phyloP scores from a whole-genome alignment of 2,113 vertebrate species.

The Hiodon alosoides region DNA sequence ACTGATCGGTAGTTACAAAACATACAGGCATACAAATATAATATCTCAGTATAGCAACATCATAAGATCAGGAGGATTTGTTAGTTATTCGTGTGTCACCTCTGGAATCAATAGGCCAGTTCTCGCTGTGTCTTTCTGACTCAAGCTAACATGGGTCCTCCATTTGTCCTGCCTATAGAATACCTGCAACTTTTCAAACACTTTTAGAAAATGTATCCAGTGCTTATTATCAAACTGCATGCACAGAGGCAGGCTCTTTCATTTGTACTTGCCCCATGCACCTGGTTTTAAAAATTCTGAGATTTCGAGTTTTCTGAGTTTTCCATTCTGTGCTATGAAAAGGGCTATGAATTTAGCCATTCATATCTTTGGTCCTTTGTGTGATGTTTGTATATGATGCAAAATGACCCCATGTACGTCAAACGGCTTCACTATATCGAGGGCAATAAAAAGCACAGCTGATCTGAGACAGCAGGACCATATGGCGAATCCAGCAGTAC shows the following conservation, averaged over 20 bases:
- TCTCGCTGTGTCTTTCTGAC: neutral
- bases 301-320: too few species aligned
- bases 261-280: neutral
- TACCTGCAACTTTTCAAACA: too few species aligned
- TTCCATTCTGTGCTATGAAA: neutral
- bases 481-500: neutral
- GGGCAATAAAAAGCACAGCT: neutral
- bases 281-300: neutral
- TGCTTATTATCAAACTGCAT: neutral
- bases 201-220: neutral
- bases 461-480: constrained; percentile 6
- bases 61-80: neutral
- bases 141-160: neutral
- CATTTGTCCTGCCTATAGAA: neutral
- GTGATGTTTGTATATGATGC: constrained; percentile 43
- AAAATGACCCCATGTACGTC: constrained; percentile 1
- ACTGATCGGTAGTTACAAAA: too few species aligned
- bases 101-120: constrained; percentile 30
- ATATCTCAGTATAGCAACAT: neutral
- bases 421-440: neutral
- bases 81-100: constrained; percentile 43
- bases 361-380: neutral
- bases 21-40: neutral
- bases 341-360: neutral
- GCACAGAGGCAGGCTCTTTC: neutral